Base-by-base conservation (phyloP, 2,888 invertebrate genomes). In the Leucoptera coffeella region DNA sequence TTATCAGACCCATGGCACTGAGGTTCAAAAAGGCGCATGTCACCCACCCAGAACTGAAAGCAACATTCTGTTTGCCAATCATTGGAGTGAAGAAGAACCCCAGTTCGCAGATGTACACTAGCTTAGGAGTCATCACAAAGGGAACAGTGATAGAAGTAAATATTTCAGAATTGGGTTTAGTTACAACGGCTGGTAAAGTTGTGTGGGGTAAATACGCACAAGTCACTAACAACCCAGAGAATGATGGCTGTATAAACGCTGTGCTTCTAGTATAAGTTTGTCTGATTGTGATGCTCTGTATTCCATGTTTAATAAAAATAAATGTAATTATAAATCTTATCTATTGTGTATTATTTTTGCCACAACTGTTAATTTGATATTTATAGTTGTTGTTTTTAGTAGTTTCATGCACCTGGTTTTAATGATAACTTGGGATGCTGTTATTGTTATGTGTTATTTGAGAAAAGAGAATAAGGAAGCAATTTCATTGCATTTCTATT, bases 131-230 rank as follows among this genome's bases (percentile, higher is more conserved):
- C 3, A 96, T 99, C 27, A 99, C 99, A 0, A 99, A 99, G 69
- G 96, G 96, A 51, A 97, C 96, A 2, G 84, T 97, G 1, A 85
- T 97, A 30, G 96, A 97, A 77, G 87, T 99, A 0, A 99, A 99
- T 52, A 93, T 99, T 41, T 95, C 94, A 4, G 99, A 99, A 62
- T 74, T 99, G 34, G 99, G 99, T 71, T 74, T 99, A 33, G 99
- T 99, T 2, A 99, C 99, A 1, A 95, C 96, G 55, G 89, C 92
- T 6, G 99, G 99, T 32, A 99, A 96, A 78, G 95, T 99, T 25
- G 93, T 99, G 1, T 99, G 99, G 99, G 99, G 97, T 31, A 99
- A 99, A 74, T 99, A 94, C 54, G 99, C 99, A 0, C 99, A 97
- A 64, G 96, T 99, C 11, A 97, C 97, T 0, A 99, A 99, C 60